Conservation (phyloP, 2,888 invertebrate species). For the Muschampia plurimacula region DNA sequence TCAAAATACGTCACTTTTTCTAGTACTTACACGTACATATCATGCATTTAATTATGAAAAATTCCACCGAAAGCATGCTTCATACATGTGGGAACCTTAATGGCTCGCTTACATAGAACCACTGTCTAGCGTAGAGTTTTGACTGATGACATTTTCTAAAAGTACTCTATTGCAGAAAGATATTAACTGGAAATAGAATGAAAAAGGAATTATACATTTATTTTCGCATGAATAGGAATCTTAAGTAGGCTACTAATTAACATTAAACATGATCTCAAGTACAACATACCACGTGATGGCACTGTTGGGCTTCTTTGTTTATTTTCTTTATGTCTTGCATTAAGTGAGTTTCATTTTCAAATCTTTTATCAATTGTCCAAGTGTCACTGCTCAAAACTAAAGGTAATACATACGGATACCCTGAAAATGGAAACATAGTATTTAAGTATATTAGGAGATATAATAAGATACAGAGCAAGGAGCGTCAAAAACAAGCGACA, state of each 20-base stretch:
- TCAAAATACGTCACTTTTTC: no score
- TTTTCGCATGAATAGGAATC: not conserved
- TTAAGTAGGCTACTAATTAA: not conserved
- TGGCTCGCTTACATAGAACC: not conserved
- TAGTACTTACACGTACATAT: no score
- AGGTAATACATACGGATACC: conserved; percentile 68
- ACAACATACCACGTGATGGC: conserved; percentile 58
- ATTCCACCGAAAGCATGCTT: not conserved
- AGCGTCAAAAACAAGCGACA: no score
- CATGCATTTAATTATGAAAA: not conserved
- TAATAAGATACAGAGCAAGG: no score
- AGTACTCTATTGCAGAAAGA: conserved; percentile 68
- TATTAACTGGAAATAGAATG: conserved; percentile 60
- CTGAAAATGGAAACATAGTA: conserved; percentile 49
- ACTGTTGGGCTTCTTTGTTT: conserved; percentile 57
- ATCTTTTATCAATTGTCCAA: conserved; percentile 59
- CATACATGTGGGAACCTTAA: not conserved
- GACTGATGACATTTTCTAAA: conserved; percentile 61
- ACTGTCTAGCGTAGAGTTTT: not conserved
- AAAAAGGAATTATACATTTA: not conserved
- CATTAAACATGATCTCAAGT: not conserved
- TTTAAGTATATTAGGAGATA: no score
- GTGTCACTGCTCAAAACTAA: conserved; percentile 55
- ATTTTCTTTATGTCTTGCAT: conserved; percentile 69
- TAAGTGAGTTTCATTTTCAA: conserved; percentile 59